These are phyloP conservation scores for Lophochroa leadbeateri DNA, from an alignment of 2,113 vertebrate genomes.

Conservation along the genomic window DNA sequence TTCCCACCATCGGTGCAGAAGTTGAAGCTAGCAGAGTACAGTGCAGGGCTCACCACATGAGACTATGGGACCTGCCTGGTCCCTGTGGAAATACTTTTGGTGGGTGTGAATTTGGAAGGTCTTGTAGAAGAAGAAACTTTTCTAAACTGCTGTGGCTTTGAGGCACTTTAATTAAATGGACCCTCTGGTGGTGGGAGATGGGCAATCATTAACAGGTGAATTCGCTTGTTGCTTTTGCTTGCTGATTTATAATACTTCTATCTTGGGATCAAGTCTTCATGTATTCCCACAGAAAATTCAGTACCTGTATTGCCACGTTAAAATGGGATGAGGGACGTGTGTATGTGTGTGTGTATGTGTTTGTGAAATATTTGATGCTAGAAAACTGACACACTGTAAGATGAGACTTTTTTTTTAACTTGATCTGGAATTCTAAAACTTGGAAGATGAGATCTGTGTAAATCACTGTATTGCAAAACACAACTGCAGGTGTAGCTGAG, in stretches of 20 bases:
- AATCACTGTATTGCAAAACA: background rate
- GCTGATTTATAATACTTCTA: background rate
- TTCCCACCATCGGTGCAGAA: background rate
- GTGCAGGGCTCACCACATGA: rapidly evolving
- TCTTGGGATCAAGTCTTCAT: background rate
- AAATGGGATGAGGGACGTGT: background rate
- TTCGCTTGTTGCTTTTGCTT: background rate
- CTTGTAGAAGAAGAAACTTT: background rate
- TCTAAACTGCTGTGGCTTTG: background rate
- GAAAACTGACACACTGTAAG: background rate
- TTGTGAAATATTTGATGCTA: background rate
- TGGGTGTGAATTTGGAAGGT: background rate
- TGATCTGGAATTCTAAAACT: background rate
- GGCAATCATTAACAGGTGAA: rapidly evolving
- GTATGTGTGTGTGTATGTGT: background rate
- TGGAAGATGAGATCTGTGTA: background rate
- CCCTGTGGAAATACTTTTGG: background rate
- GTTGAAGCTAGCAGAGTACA: background rate
- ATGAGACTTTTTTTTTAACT: background rate
- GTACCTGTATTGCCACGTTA: background rate
- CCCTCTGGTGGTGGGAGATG: background rate
- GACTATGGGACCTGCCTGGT: background rate
- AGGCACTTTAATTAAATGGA: background rate
- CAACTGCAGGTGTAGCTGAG: background rate
- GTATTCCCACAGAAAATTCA: background rate